Evolutionary conservation across 2,797 vertebrate species (phyloP), one percentile per base, ranked within the genome.

Genomic region (Lemur catta): DNA sequence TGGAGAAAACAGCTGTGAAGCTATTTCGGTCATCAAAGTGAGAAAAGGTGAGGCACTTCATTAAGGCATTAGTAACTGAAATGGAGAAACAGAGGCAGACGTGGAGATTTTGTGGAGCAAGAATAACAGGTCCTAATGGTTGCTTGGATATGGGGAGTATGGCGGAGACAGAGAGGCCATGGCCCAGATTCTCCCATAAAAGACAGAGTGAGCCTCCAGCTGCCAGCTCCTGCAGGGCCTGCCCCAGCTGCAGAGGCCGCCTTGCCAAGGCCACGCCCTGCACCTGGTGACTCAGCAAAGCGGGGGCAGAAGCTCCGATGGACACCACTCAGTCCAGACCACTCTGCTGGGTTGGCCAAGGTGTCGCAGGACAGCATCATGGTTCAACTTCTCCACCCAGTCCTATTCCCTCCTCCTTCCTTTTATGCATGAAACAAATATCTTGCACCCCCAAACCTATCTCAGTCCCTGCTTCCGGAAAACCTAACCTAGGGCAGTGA

Each of bases 401-500:
- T 43, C 46, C 8, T 26, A 4, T n/a, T 67, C 35, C 14, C 22
- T 6, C 11, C 14, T 4, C 5, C 41, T 82, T 82, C 8, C 12
- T 79, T 46, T 65, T 50, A 43, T 17, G 84, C 65, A 43, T 18
- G 76, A 55, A 75, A 57, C 48, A 93, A 78, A 46, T 33, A 90
- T 48, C 33, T 43, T n/a, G 17, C 11, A 67, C 4, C 50, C 30
- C 30, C 20, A 95, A 69, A 35, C 85, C 41, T 55, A 38, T 63
- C 89, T 89, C 18, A 59, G 28, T 24, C 26, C 82, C 69, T 90
- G 74, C 55, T 91, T 87, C 74, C 24, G 13, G 48, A 76, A 63
- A 94, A 86, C 24, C 48, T 10, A 89, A 79, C 7, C n/a, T 11
- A 76, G 46, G 33, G 50, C n/a, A 4, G 18, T 41, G 46, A 93